A percentile compares a stretch with the other conserved stretches of the same genome.
These are phyloP conservation scores for Cynoglossus semilaevis DNA, from an alignment of 2,113 vertebrate species.

Conservation along the genomic window DNA sequence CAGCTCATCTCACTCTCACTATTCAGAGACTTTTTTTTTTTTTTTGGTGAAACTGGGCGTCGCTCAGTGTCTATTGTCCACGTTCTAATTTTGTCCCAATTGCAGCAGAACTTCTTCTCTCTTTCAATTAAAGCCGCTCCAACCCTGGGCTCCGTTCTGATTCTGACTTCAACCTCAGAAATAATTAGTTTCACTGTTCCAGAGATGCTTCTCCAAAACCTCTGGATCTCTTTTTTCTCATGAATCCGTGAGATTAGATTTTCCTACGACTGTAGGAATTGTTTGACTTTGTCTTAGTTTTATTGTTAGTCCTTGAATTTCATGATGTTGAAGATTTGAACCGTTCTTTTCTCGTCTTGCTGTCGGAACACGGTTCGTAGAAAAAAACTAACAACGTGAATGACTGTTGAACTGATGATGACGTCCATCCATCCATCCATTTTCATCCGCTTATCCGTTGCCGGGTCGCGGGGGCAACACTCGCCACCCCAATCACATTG, in stretches of 20 bases:
- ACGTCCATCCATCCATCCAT: too few relatives aligned
- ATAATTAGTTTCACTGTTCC: not conserved
- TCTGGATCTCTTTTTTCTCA: not conserved
- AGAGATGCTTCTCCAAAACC: not conserved
- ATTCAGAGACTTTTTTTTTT: not conserved
- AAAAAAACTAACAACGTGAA: too few relatives aligned
- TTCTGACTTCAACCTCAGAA: not conserved
- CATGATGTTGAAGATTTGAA: too few relatives aligned
- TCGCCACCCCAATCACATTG: too few relatives aligned
- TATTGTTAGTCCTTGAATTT: too few relatives aligned
- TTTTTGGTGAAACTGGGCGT: constrained; percentile 3
- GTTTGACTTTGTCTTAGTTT: constrained; percentile 13
- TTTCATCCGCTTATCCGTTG: too few relatives aligned
- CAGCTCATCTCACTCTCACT: not conserved
- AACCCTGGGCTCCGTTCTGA: not conserved
- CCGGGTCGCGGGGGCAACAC: too few relatives aligned
- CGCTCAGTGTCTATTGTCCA: not conserved
- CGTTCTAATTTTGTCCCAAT: constrained; percentile 8
- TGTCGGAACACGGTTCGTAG: too few relatives aligned
- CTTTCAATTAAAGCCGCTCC: not conserved
- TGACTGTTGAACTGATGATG: too few relatives aligned
- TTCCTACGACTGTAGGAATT: too few relatives aligned
- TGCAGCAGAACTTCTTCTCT: not conserved
- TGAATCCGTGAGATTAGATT: not conserved
- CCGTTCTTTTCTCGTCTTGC: too few relatives aligned